phyloP scores from a whole-genome alignment of 2,888 invertebrate species.

The Acleris sparsana region DNA sequence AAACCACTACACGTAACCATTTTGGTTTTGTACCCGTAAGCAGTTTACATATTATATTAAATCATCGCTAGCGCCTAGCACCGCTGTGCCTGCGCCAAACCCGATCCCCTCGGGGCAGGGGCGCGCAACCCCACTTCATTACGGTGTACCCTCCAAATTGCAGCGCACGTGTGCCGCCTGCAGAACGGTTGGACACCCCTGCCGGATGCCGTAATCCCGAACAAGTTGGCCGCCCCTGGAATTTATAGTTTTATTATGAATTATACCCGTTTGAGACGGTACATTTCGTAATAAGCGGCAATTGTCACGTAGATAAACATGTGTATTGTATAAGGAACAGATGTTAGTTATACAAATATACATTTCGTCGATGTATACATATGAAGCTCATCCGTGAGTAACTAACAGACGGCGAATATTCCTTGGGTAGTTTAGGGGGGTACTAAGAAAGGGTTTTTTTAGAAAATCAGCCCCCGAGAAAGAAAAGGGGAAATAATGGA shows the following conservation, averaged over 20 bases:
- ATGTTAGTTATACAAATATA: neutral
- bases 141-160: conserved; percentile 66
- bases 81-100: conserved; percentile 39
- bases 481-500: too few species aligned
- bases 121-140: conserved; percentile 76
- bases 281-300: neutral
- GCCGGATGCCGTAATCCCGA: conserved; percentile 45
- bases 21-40: too few species aligned
- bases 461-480: too few species aligned
- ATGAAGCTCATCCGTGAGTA: too few species aligned
- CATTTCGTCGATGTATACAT: too few species aligned
- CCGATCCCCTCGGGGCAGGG: conserved; percentile 51
- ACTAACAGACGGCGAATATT: too few species aligned
- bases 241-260: conserved; percentile 38
- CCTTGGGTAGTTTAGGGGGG: too few species aligned
- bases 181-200: conserved; percentile 70
- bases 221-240: conserved; percentile 35
- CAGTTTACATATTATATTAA: too few species aligned
- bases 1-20: too few species aligned
- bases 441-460: too few species aligned
- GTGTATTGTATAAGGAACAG: neutral
- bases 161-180: conserved; percentile 74
- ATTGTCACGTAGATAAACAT: neutral
- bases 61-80: conserved; percentile 37
- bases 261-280: conserved; percentile 17